Percentiles rank a stretch among this genome's conserved stretches.
phyloP scores from a whole-genome alignment of 1,140 invertebrate genomes.

The Drosophila rufa region DNA sequence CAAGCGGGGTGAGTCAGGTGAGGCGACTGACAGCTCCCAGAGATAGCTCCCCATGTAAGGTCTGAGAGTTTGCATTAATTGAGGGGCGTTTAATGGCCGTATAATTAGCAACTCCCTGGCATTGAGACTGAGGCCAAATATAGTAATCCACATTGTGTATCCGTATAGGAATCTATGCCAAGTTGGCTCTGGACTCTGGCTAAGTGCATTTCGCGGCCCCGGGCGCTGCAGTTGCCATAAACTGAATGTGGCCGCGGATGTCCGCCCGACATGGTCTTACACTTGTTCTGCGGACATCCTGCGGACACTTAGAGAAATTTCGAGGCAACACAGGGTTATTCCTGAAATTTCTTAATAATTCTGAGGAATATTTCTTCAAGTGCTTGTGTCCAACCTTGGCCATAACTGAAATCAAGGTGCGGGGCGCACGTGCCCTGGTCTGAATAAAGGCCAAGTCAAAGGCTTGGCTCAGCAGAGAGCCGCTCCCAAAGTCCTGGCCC shows the following conservation, averaged over 20 bases:
- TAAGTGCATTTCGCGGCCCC: constrained; percentile 21
- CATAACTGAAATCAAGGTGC: constrained; percentile 37
- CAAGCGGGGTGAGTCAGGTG: constrained; percentile 6
- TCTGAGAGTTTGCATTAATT: constrained; percentile 17
- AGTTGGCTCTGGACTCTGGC: constrained; percentile 13
- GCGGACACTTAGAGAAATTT: constrained; percentile 24
- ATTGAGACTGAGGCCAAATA: constrained; percentile 27
- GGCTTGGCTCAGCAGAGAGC: constrained; percentile 55
- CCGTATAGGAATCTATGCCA: constrained; percentile 38
- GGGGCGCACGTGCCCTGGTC: constrained; percentile 50
- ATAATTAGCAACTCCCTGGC: constrained; percentile 18
- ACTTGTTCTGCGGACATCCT: constrained; percentile 35
- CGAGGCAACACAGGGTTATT: background rate
- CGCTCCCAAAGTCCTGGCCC: constrained; percentile 67
- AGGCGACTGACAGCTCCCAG: constrained; percentile 9
- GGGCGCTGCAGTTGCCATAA: constrained; percentile 44
- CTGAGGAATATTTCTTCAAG: constrained; percentile 8
- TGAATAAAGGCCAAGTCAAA: constrained; percentile 47
- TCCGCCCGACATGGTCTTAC: constrained; percentile 53
- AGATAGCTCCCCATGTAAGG: constrained; percentile 13
- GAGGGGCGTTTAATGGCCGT: constrained; percentile 25
- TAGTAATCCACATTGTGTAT: constrained; percentile 24
- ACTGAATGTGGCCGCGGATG: constrained; percentile 36
- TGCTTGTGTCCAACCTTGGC: constrained; percentile 41
- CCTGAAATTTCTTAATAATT: background rate